phyloP scores from a whole-genome alignment of 2,113 vertebrate species.

The Nothocercus nigrocapillus region DNA sequence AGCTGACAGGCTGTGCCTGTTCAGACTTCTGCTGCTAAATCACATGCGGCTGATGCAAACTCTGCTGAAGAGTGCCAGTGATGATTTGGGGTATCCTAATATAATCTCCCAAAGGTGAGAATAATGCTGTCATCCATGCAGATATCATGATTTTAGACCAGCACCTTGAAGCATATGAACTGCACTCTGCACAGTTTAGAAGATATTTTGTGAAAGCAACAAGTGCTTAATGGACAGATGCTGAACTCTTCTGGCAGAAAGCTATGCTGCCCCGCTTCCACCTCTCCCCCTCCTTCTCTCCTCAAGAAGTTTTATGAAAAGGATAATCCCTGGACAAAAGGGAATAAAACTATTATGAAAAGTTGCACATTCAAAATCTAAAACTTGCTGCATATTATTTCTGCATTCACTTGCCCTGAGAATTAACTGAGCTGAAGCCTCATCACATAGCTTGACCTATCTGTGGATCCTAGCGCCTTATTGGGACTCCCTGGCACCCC shows the following conservation, averaged over 20 bases:
- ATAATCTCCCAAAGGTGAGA: not conserved
- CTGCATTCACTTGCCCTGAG: accelerated
- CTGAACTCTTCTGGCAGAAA: not conserved
- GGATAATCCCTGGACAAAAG: not conserved
- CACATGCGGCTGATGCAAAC: not conserved
- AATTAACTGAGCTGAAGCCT: not conserved
- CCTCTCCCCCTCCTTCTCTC: not conserved
- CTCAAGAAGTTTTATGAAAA: not conserved
- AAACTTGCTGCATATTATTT: accelerated
- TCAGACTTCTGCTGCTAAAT: not conserved
- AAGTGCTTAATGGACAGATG: not conserved
- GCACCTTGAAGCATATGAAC: not conserved
- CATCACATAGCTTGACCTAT: not conserved
- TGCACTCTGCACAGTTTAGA: conserved; percentile 11
- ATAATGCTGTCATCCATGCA: not conserved
- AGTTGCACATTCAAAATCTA: not conserved
- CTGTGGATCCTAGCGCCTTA: not conserved
- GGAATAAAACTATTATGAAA: not conserved
- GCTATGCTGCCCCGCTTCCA: accelerated
- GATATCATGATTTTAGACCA: not conserved
- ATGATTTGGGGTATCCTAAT: not conserved
- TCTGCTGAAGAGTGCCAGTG: not conserved
- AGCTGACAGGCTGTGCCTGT: not conserved
- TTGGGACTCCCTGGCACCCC: not conserved
- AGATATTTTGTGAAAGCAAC: conserved; percentile 10